phyloP scores from a whole-genome alignment of 1,140 invertebrate genomes.

The Chrysomallon squamiferum region DNA sequence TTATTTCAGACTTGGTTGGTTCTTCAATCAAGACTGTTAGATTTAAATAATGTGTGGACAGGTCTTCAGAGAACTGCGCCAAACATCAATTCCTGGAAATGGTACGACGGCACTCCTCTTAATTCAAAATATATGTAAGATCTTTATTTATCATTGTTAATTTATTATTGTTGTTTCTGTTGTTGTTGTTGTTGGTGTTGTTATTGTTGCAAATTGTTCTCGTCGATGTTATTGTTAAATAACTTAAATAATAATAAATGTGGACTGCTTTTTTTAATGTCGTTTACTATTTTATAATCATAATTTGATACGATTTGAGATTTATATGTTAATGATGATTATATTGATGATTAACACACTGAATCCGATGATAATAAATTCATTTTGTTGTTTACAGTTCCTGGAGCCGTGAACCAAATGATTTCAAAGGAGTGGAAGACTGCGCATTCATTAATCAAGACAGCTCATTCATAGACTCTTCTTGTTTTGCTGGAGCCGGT shows the following conservation, averaged over 20 bases:
- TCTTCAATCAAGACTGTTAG: neutral
- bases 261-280: too few species aligned
- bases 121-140: neutral
- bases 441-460: conserved; percentile 24
- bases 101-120: neutral
- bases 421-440: conserved; percentile 20
- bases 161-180: too few species aligned
- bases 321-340: too few species aligned
- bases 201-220: too few species aligned
- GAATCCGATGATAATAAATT: too few species aligned
- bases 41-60: conserved; percentile 1
- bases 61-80: neutral
- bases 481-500: conserved; percentile 16
- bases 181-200: too few species aligned
- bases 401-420: conserved; percentile 37
- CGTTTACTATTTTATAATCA: too few species aligned
- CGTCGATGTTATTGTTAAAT: too few species aligned
- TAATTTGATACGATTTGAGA: too few species aligned
- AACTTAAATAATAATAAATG: too few species aligned
- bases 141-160: too few species aligned
- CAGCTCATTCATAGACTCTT: conserved; percentile 24
- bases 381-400: conserved; percentile 11
- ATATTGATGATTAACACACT: too few species aligned
- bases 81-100: neutral
- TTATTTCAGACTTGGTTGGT: conserved; percentile 2